A percentile compares a stretch with the other conserved stretches of the same genome.
Conservation (phyloP, 1,140 invertebrate genomes). For the Bombus turneri region DNA sequence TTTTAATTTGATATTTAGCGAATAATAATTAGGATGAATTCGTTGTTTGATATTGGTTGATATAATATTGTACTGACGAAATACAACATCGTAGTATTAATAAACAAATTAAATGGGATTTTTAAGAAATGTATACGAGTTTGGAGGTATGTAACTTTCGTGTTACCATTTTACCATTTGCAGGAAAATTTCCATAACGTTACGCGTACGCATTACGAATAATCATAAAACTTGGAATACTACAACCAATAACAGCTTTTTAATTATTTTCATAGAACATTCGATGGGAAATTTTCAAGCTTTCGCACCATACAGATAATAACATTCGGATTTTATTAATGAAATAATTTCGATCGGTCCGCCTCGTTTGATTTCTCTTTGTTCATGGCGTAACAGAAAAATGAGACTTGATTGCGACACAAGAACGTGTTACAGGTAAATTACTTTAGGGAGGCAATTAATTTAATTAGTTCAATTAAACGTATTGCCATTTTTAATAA, state of each 20-base stretch:
- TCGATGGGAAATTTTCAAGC: neutral
- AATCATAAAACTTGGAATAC: no score
- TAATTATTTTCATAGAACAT: neutral
- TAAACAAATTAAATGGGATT: no score
- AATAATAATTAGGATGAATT: no score
- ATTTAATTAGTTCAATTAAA: neutral
- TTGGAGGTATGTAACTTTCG: no score
- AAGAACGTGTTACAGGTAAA: neutral
- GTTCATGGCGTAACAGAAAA: neutral
- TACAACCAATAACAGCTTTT: neutral
- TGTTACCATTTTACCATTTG: no score
- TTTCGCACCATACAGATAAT: neutral
- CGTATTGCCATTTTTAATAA: neutral
- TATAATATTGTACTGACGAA: no score
- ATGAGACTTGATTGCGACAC: constrained; percentile 31
- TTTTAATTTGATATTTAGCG: no score
- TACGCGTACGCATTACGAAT: neutral
- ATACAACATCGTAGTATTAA: no score
- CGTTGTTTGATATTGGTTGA: no score
- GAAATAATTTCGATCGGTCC: neutral
- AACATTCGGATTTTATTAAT: neutral
- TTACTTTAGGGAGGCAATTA: neutral
- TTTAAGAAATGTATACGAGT: no score
- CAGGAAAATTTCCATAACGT: neutral
- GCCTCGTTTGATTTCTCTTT: neutral